A percentile compares a stretch with the other conserved stretches of the same genome.
Evolutionary conservation across 1,140 invertebrate genomes (phyloP).

Genomic region (Drosophila kanapiae): DNA sequence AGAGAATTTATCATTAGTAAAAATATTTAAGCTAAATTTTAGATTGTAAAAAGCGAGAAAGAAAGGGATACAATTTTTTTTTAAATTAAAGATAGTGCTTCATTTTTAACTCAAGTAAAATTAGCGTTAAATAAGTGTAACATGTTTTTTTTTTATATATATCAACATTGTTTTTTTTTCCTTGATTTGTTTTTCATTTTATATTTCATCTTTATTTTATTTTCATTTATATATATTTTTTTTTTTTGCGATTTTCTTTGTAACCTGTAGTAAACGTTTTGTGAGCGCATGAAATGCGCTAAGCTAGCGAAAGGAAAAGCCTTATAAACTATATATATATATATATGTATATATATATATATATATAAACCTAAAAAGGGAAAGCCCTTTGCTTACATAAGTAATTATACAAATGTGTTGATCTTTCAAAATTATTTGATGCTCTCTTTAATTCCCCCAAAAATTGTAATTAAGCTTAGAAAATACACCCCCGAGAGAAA

Average conservation of each 20-base stretch:
- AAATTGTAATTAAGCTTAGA: conserved; percentile 1
- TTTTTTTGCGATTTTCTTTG: conserved; percentile 27
- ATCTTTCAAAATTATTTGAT: conserved; percentile 26
- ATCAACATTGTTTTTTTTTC: conserved; percentile 3
- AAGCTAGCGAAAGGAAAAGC: conserved; percentile 30
- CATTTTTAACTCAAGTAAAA: conserved; percentile 30
- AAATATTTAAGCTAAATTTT: conserved; percentile 62
- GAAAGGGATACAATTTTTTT: conserved; percentile 38
- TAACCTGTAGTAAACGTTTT: conserved; percentile 41
- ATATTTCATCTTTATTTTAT: not conserved
- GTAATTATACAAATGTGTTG: conserved; percentile 3
- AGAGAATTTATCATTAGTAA: conserved; percentile 33
- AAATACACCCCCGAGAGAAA: not conserved
- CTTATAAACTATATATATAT: conserved; percentile 38
- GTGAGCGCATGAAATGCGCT: conserved; percentile 51
- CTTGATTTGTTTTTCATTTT: not conserved
- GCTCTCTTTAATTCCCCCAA: not conserved
- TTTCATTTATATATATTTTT: not conserved
- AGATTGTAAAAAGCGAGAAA: conserved; percentile 52
- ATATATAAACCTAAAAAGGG: conserved; percentile 8
- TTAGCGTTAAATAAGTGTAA: conserved; percentile 35
- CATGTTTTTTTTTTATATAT: conserved; percentile 32
- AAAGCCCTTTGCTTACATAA: not conserved
- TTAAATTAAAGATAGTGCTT: conserved; percentile 33
- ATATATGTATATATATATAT: conserved; percentile 17